These are phyloP conservation scores for Drosophila asahinai DNA, from an alignment of 1,140 invertebrate species.

Conservation along the genomic window DNA sequence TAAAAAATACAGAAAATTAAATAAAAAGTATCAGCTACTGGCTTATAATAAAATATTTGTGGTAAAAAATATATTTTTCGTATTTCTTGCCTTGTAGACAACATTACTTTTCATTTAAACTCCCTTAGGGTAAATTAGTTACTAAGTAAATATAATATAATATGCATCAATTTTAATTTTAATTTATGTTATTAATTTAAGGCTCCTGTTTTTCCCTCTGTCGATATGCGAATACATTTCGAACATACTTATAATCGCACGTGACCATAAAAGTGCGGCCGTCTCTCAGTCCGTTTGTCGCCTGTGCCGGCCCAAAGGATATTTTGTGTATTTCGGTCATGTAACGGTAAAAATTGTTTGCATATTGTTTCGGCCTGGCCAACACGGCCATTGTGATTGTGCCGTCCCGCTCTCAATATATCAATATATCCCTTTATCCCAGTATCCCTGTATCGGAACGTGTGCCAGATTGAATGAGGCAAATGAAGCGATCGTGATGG, in stretches of 20 bases:
- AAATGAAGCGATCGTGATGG: slow-evolving; percentile 80
- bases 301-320: slow-evolving; percentile 12
- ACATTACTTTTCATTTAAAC: no score
- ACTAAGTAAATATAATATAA: background rate
- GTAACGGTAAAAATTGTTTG: slow-evolving; percentile 81
- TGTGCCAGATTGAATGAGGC: slow-evolving; percentile 80
- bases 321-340: slow-evolving; percentile 79
- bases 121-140: background rate
- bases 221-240: slow-evolving; percentile 19
- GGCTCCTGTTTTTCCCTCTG: background rate
- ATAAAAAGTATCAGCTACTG: no score
- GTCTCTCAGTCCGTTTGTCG: slow-evolving; percentile 43
- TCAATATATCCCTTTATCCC: background rate
- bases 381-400: slow-evolving; percentile 69
- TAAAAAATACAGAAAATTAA: no score
- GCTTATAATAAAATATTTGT: no score
- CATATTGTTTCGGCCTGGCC: slow-evolving; percentile 75
- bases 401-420: slow-evolving; percentile 17
- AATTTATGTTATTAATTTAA: no score
- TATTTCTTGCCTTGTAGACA: no score
- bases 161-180: background rate
- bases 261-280: slow-evolving; percentile 70
- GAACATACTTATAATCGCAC: slow-evolving; percentile 57
- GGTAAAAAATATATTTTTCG: no score
- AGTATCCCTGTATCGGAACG: slow-evolving; percentile 45